Conservation (phyloP, 2,113 vertebrate genomes). For the Ursus arctos region DNA sequence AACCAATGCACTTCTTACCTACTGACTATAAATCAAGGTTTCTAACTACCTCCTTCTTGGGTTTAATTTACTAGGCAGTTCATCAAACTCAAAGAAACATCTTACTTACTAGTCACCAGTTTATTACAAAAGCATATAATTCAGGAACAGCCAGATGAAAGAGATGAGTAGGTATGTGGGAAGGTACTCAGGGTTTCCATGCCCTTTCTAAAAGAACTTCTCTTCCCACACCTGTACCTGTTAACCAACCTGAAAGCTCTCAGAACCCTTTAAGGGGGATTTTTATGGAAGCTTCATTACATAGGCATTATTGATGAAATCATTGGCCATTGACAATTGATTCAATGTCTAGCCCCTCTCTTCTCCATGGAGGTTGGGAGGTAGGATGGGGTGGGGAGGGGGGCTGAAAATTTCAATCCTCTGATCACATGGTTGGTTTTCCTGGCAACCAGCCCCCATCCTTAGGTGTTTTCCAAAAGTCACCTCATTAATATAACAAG, state of each 20-base stretch:
- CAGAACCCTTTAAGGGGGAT: not conserved
- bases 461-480: not conserved
- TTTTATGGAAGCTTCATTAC: not conserved
- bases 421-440: not conserved
- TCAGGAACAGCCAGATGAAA: not conserved
- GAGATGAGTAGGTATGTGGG: not conserved
- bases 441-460: not conserved
- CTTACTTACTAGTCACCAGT: not conserved
- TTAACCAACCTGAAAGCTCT: not conserved
- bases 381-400: not conserved
- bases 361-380: not conserved
- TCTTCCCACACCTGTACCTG: not conserved
- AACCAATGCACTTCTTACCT: not conserved
- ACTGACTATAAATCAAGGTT: not conserved
- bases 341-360: not conserved
- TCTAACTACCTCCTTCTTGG: not conserved
- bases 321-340: not conserved
- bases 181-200: not conserved
- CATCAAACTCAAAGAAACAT: not conserved
- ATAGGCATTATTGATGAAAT: not conserved
- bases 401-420: not conserved
- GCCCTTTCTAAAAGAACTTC: not conserved
- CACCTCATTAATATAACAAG: not conserved
- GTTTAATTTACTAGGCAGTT: not conserved
- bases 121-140: not conserved